Conservation (phyloP, 2,113 vertebrate species). For the Scortum barcoo region DNA sequence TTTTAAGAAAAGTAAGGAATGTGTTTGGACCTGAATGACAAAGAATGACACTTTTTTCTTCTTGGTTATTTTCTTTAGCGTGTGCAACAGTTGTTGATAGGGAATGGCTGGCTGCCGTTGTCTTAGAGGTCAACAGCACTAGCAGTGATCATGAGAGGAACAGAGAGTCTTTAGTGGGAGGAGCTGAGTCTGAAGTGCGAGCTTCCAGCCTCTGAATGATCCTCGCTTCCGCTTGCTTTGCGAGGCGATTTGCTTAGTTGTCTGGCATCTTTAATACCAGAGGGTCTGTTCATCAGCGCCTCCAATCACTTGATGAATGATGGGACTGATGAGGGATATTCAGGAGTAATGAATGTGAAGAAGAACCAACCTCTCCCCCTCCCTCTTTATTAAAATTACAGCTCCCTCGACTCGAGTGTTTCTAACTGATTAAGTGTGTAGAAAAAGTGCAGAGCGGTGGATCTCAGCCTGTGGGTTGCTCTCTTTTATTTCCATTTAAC, state of each 20-base stretch:
- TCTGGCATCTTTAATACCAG: background rate
- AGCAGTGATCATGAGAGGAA: background rate
- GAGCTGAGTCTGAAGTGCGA: constrained; percentile 10
- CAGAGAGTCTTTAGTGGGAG: background rate
- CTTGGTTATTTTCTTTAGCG: background rate
- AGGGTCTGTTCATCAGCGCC: constrained; percentile 29
- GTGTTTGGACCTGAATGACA: constrained; percentile 52
- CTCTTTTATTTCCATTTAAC: background rate
- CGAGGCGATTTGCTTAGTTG: background rate
- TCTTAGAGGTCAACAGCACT: constrained; percentile 27
- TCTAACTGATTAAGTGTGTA: constrained; percentile 19
- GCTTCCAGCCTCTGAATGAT: constrained; percentile 28
- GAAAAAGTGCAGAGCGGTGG: constrained; percentile 26
- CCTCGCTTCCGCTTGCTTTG: constrained; percentile 1
- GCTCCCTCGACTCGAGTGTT: constrained; percentile 5
- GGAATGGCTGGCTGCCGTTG: background rate
- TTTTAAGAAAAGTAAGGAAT: constrained; percentile 17
- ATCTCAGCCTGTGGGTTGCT: constrained; percentile 23
- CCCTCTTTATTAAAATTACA: background rate
- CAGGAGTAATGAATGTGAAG: constrained; percentile 32
- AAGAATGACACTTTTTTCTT: background rate
- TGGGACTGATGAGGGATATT: constrained; percentile 44
- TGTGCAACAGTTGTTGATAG: constrained; percentile 2
- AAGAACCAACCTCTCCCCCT: background rate
- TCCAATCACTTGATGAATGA: constrained; percentile 57